Evolutionary conservation across 1,140 invertebrate genomes (phyloP).

Genomic region (Acromyrmex echinatior): DNA sequence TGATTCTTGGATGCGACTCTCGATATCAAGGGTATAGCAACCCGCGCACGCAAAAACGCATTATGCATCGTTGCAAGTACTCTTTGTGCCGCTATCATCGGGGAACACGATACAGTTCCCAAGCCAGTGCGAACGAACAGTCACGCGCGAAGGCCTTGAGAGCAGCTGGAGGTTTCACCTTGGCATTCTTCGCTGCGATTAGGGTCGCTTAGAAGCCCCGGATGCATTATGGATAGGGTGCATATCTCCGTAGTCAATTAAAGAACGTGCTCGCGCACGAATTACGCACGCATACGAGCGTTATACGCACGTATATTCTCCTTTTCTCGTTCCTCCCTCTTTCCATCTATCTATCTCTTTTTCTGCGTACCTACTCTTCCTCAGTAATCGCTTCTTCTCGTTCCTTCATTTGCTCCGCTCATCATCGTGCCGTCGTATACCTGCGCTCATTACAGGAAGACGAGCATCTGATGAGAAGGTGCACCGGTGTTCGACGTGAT

Average conservation of each 20-base stretch:
- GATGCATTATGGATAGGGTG: conserved; percentile 77
- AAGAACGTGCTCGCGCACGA: conserved; percentile 55
- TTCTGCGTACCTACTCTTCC: conserved; percentile 17
- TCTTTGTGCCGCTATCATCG: conserved; percentile 22
- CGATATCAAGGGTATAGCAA: conserved; percentile 22
- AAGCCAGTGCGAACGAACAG: conserved; percentile 21
- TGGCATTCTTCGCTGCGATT: conserved; percentile 68
- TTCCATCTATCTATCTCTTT: conserved; percentile 44
- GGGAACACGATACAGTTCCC: conserved; percentile 43
- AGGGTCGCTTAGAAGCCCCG: conserved; percentile 75
- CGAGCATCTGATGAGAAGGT: conserved; percentile 59
- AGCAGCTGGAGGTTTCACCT: conserved; percentile 57
- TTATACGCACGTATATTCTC: conserved; percentile 63
- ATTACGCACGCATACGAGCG: conserved; percentile 60
- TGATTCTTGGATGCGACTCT: conserved; percentile 49
- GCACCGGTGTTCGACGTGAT: conserved; percentile 42
- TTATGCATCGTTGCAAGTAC: conserved; percentile 42
- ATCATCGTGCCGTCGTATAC: conserved; percentile 52
- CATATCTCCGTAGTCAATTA: conserved; percentile 76
- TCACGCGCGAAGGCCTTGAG: conserved; percentile 40
- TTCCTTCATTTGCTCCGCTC: conserved; percentile 59
- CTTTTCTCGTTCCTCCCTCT: conserved; percentile 14
- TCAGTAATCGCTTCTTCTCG: conserved; percentile 27
- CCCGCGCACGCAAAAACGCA: conserved; percentile 43
- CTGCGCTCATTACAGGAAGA: conserved; percentile 67